Base-by-base conservation (phyloP, 2,113 vertebrate genomes). In the Toxostoma redivivum region DNA sequence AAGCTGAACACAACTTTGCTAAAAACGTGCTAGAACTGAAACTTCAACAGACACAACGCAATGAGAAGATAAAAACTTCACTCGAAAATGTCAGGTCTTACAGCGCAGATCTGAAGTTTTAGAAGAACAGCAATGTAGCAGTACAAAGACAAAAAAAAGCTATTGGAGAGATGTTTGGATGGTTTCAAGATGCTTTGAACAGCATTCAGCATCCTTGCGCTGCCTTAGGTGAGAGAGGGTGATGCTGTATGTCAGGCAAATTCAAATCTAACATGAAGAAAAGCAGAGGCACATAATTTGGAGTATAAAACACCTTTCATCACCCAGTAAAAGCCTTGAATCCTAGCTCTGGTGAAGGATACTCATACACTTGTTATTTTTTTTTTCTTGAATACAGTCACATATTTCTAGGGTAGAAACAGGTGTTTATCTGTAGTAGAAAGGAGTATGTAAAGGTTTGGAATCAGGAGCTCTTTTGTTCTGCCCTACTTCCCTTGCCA, bases 401-500 rank as follows among this genome's bases (percentile, higher is more conserved):
- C 14, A 2, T 5, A 31, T 27, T 90, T 69, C 1, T 2, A 69
- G 47, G 18, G 8, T 50, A 42, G 3, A 0, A 77, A 62, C 27
- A 48, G 35, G 21, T 85, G 50, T 58, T 62, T 69, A 35, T 62
- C 54, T 77, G 30, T 9, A 21, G 58, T 37, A 86, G 33, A 76
- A 74, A 78, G 31, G 47, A 83, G 19, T 33, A 81, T 6, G 12
- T 23, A 67, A 71, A 45, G 50, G 16, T 14, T 67, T 74, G 67
- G 30, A 69, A 56, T 47, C 17, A 14, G 72, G 37, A 88, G n/a
- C 48, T 58, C 51, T 61, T n/a, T 71, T 78, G 35, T 74, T 78
- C 64, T 94, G 88, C 54, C 85, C 93, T 92, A 78, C 67, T 92
- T 97, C 57, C 47, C 28, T 83, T 67, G 62, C 53, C 67, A 85